phyloP scores from a whole-genome alignment of 2,113 vertebrate genomes.

The Eptesicus fuscus region DNA sequence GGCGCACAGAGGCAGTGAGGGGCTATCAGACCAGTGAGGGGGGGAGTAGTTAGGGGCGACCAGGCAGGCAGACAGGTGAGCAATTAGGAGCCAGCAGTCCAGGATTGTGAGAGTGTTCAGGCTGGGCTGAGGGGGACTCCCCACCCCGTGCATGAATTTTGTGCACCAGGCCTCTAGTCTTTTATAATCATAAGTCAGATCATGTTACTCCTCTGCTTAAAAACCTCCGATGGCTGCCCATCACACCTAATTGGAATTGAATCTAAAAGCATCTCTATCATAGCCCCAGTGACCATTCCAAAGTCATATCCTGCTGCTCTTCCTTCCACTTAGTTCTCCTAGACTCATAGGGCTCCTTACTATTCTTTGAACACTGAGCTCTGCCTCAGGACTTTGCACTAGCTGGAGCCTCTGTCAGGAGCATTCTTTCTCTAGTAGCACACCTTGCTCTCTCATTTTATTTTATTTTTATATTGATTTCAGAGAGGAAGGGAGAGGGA shows the following conservation, averaged over 20 bases:
- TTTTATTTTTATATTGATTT: no score
- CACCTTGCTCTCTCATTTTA: not conserved
- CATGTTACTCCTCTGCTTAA: not conserved
- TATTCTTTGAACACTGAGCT: not conserved
- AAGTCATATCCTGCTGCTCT: not conserved
- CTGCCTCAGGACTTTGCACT: not conserved
- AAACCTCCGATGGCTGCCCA: not conserved
- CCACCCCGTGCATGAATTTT: no score
- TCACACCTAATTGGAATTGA: not conserved
- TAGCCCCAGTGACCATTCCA: not conserved
- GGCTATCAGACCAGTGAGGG: no score
- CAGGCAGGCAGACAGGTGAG: no score
- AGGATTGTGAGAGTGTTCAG: no score
- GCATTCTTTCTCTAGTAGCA: not conserved
- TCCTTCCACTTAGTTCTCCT: not conserved
- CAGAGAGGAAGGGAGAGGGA: no score
- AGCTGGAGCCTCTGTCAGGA: not conserved
- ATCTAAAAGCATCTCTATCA: not conserved
- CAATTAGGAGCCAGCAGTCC: no score
- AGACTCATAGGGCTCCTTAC: not conserved
- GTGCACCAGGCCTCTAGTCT: no score
- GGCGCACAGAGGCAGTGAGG: no score
- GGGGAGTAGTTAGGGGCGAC: no score
- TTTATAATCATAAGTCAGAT: not conserved
- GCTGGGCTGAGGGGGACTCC: no score